Conservation (phyloP, 2,113 vertebrate species). For the Indri indri region DNA sequence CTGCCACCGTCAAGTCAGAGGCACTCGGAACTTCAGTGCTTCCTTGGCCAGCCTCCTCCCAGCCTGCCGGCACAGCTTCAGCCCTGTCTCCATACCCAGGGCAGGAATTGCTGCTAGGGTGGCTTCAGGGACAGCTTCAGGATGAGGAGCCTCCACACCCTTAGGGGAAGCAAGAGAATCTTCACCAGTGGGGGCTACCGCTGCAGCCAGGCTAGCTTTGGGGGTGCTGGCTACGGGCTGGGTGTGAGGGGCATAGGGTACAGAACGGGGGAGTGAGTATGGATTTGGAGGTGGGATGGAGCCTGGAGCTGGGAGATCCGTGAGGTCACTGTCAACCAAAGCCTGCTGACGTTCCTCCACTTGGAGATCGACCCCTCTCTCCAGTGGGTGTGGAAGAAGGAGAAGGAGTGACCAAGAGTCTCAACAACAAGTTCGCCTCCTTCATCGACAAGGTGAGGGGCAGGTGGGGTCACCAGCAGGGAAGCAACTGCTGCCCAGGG, state of each 20-base stretch:
- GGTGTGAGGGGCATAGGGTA: conserved; percentile 29
- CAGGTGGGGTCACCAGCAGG: conserved; percentile 47
- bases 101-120: not conserved
- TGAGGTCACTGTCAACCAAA: conserved; percentile 80
- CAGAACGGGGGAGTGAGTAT: conserved; percentile 45
- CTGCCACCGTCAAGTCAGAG: conserved; percentile 56
- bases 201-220: conserved; percentile 37
- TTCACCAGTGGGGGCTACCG: conserved; percentile 49
- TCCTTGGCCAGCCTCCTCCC: conserved; percentile 63
- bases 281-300: conserved; percentile 56
- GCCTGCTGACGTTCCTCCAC: conserved; percentile 78
- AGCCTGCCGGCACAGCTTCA: conserved; percentile 40
- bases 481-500: not conserved
- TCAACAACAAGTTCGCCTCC: conserved; percentile 82
- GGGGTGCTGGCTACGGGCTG: conserved; percentile 52
- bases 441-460: conserved; percentile 83
- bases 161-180: conserved; percentile 73
- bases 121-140: too few species aligned
- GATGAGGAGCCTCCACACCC: conserved; percentile 79
- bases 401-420: conserved; percentile 81
- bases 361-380: conserved; percentile 80
- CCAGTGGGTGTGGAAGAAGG: conserved; percentile 78
- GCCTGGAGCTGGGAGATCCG: conserved; percentile 74
- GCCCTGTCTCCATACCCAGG: conserved; percentile 57
- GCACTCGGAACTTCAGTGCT: conserved; percentile 48